phyloP scores from a whole-genome alignment of 2,113 vertebrate species.

The Epinephelus fuscoguttatus region DNA sequence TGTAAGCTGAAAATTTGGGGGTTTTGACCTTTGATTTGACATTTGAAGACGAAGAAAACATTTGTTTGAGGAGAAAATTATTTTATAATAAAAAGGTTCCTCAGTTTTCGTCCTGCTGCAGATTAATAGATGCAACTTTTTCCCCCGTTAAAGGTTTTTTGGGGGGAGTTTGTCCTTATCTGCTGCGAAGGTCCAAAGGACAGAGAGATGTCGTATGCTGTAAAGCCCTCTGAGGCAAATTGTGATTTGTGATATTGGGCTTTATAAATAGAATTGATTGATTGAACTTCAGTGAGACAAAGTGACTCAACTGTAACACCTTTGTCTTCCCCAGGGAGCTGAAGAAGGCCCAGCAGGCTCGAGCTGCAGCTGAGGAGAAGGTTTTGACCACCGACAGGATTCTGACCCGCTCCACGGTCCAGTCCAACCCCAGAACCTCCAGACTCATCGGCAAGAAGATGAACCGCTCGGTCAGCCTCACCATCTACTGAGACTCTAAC shows the following conservation, averaged over 20 bases:
- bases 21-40: no score
- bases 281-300: background rate
- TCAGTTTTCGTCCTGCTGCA: background rate
- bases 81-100: background rate
- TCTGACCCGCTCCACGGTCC: constrained; percentile 92
- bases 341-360: constrained; percentile 97
- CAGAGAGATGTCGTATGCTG: no score
- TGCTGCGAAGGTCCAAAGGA: no score
- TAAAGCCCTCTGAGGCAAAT: no score
- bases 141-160: no score
- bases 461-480: constrained; percentile 96
- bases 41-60: no score
- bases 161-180: no score
- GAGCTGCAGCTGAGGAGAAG: constrained; percentile 94
- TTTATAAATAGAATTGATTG: no score
- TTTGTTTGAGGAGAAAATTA: background rate
- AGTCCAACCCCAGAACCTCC: constrained; percentile 87
- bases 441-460: constrained; percentile 98
- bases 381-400: constrained; percentile 92
- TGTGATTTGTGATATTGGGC: no score
- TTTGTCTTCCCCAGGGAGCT: constrained; percentile 88
- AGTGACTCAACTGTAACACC: background rate
- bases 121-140: no score
- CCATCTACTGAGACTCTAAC: constrained; percentile 89
- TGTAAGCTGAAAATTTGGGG: no score